Evolutionary conservation across 2,113 vertebrate genomes (phyloP), one percentile per base, ranked within the genome.

Genomic region (Pelmatolapia mariae): DNA sequence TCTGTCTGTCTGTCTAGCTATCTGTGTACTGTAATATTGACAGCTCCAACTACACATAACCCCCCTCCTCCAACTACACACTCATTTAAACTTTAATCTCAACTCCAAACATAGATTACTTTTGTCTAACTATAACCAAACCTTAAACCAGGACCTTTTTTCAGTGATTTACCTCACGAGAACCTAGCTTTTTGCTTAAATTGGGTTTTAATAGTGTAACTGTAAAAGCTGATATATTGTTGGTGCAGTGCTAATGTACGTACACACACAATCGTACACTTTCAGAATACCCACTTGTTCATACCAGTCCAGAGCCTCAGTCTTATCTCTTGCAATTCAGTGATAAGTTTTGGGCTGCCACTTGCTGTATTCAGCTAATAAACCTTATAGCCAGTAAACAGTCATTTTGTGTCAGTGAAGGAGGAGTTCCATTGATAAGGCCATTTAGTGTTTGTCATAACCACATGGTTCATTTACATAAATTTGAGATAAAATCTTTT

Each of bases 391-490:
- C 47, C 80, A 57, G 83, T 81, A 91, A 89, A 85, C 90, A 84
- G 81, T 82, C 16, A 87, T 87, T 84, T 80, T 73, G 53, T 81
- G 40, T 68, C 80, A 68, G 53, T 66, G 56, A 82, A 50, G 61
- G 56, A 82, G 68, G 56, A 81, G 18, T 88, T 88, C 56, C 57
- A 83, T 73, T 90, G 87, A 89, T 86, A 86, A 88, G 79, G 26
- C 80, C 50, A 66, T 92, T 93, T 91, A 89, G 84, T 29, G 68
- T 86, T 68, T 78, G 87, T 88, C 84, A 84, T 19, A 88, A 90
- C 29, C 59, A 87, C 89, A 94, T 87, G 80, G 86, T 90, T 93
- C 10, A 94, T 90, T 89, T 86, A 61, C 83, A 92, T 89, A 82
- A 92, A 90, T 78, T 78, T 78, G 26, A 52, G 73, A 78, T 91